phyloP scores from a whole-genome alignment of 2,113 vertebrate species.

The Spizaetus ornatus region DNA sequence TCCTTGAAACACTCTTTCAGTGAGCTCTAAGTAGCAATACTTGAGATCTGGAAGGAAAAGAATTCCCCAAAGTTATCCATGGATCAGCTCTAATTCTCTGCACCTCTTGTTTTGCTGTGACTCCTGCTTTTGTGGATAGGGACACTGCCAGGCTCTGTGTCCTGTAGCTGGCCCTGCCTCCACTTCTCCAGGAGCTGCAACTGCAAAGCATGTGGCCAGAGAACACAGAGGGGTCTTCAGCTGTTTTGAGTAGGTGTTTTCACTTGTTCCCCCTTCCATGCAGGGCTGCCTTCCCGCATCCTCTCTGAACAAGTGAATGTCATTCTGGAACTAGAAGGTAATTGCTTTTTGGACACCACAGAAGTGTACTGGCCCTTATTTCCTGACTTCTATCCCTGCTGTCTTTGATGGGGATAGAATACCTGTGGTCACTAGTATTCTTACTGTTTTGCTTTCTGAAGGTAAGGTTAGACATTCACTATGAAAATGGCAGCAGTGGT shows the following conservation, averaged over 20 bases:
- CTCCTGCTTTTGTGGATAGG: not conserved
- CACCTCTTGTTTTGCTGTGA: not conserved
- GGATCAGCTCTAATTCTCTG: not conserved
- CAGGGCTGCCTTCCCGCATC: not conserved
- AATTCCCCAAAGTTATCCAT: not conserved
- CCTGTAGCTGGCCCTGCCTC: not conserved
- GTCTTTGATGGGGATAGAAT: not conserved
- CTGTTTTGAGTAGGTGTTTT: not conserved
- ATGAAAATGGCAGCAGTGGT: not conserved
- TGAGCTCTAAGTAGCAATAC: not conserved
- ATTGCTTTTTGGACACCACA: not conserved
- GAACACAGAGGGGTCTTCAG: not conserved
- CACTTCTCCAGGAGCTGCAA: not conserved
- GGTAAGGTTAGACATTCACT: not conserved
- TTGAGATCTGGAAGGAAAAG: not conserved
- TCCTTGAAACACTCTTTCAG: not conserved
- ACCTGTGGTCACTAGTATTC: accelerated
- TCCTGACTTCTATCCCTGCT: not conserved
- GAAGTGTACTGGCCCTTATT: not conserved
- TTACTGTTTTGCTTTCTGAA: not conserved
- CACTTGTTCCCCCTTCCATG: not conserved
- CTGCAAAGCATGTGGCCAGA: not conserved
- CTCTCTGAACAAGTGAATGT: not conserved
- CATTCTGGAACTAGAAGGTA: not conserved
- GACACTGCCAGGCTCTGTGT: not conserved